Base-by-base conservation (phyloP, 2,888 invertebrate species). In the Andrena trimmerana region DNA sequence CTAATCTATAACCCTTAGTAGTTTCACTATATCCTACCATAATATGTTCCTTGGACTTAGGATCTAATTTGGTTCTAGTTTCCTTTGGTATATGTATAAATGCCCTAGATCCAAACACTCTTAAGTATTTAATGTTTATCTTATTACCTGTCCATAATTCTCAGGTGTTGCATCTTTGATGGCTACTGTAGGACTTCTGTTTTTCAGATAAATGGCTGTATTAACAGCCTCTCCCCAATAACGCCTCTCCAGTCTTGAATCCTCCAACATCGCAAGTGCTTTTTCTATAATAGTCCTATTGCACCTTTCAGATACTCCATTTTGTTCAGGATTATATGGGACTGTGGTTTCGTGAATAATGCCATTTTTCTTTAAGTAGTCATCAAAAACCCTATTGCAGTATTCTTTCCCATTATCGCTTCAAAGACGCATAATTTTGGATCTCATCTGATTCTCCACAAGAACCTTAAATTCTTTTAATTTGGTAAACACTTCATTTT, bases 221-320 rank as follows among this genome's bases (percentile, higher is more conserved):
- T 36, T 36, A 16, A 29, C 29, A 50, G 66, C 66, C 6, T 66
- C 66, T 13, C n/a, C 50, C 66, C 66, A 66, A 48, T 50, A 66
- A 42, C 27, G 5, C 50, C 27, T 66, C 8, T 48, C 50, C 13
- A 66, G 5, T 6, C 20, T 6, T n/a, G 50, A 48, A 16, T 66
- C 48, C 29, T 50, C 1, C 24, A 50, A 29, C 66, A 50, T 50
- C 6, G 48, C 24, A 24, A 48, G 48, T 6, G 8, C 27, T 4
- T 48, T 50, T 8, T 36, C 33, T 10, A 31, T 33, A 4, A 62
- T 10, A 5, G 62, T 62, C 4, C 62, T 36, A 33, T 36, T 62
- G 8, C 33, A 33, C 8, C 62, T 33, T 33, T 36, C 33, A 1
- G 62, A 31, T 8, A 62, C 33, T 0, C 62, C 20, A 33, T 62